A percentile compares a stretch with the other conserved stretches of the same genome.
Conservation (phyloP, 2,797 vertebrate species). For the Selene dorsalis region DNA sequence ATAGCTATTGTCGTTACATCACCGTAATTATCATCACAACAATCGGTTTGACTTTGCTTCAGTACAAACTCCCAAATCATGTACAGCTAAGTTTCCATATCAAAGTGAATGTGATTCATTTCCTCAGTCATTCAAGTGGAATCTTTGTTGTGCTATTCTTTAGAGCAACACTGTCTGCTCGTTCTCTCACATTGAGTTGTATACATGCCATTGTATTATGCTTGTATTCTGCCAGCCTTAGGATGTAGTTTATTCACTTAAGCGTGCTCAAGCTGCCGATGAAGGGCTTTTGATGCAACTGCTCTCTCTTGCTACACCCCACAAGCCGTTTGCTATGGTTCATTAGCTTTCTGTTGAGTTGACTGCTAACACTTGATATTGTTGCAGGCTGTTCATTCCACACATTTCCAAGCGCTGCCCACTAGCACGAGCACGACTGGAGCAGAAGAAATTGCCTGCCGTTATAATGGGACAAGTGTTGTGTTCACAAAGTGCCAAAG, state of each 20-base stretch:
- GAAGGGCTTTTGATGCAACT: conserved; percentile 78
- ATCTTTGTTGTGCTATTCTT: conserved; percentile 39
- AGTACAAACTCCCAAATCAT: neutral
- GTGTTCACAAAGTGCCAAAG: conserved; percentile 48
- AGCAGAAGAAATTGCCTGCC: conserved; percentile 49
- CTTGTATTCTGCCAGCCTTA: conserved; percentile 69
- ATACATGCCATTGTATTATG: conserved; percentile 70
- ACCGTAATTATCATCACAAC: no score
- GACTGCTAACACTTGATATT: conserved; percentile 81
- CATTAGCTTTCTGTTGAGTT: conserved; percentile 83
- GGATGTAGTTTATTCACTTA: conserved; percentile 79
- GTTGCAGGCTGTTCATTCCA: conserved; percentile 78
- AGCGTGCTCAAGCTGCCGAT: conserved; percentile 67
- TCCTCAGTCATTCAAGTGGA: conserved; percentile 34
- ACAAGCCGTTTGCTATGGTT: conserved; percentile 83
- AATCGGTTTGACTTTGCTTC: no score
- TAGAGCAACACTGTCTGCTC: conserved; percentile 19
- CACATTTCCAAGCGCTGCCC: conserved; percentile 68
- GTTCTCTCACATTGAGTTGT: conserved; percentile 53
- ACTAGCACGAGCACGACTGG: conserved; percentile 57
- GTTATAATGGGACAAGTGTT: conserved; percentile 57
- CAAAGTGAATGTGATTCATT: conserved; percentile 22
- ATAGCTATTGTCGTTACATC: no score
- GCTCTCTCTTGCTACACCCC: conserved; percentile 75
- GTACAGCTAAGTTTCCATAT: conserved; percentile 6